Percentiles rank a stretch among this genome's conserved stretches.
Evolutionary conservation across 2,797 vertebrate genomes (phyloP).

Genomic region (Platalea minor): DNA sequence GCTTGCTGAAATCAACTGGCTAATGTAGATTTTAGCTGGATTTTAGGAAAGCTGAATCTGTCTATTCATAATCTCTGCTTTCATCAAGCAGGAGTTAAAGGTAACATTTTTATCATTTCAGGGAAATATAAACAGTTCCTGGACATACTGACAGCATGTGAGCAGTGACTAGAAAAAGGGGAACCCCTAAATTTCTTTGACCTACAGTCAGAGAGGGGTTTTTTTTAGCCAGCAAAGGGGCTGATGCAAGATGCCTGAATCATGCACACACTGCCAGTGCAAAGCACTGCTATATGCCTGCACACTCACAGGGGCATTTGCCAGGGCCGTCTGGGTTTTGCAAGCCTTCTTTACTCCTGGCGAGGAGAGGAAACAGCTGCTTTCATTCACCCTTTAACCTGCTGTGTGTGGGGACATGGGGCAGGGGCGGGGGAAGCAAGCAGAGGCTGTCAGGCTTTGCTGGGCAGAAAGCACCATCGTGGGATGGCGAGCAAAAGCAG

Average conservation of each 20-base stretch:
- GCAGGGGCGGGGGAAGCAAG: not conserved
- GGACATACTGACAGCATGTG: not conserved
- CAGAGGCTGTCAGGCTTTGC: not conserved
- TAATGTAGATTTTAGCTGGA: not conserved
- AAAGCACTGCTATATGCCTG: not conserved
- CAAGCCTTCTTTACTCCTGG: not conserved
- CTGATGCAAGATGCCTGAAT: not conserved
- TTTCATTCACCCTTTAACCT: not conserved
- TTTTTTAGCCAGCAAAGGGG: not conserved
- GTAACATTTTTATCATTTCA: not conserved
- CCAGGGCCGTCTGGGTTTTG: not conserved
- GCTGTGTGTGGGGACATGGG: too few species aligned
- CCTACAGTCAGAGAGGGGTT: rapidly evolving
- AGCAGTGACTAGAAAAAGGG: not conserved
- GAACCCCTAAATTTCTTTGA: not conserved
- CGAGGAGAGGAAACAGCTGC: not conserved
- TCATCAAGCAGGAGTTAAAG: not conserved
- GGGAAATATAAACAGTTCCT: not conserved
- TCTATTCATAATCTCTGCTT: not conserved
- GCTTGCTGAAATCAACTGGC: not conserved
- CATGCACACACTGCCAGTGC: rapidly evolving
- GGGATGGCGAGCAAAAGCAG: not conserved
- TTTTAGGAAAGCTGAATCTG: not conserved
- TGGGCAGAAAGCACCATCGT: not conserved
- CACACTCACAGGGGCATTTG: not conserved